A percentile compares a stretch with the other conserved stretches of the same genome.
Conservation (phyloP, 2,888 invertebrate genomes). For the Phrixothrix hirtus region DNA sequence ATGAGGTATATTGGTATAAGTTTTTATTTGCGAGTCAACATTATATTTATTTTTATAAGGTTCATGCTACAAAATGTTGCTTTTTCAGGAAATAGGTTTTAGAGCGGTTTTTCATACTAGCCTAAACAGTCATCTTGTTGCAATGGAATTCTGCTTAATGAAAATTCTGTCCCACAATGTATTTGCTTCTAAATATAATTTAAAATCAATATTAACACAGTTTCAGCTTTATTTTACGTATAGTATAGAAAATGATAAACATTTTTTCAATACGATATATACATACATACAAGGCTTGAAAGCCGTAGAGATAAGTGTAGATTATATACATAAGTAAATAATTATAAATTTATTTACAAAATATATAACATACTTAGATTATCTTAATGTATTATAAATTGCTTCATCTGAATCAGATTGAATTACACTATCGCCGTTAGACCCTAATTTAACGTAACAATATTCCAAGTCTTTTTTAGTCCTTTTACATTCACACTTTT, state of each 20-base stretch:
- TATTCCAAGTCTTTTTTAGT: conserved; percentile 44
- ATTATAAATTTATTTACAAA: conserved; percentile 4
- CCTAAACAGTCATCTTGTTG: no score
- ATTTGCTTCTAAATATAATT: no score
- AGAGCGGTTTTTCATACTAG: no score
- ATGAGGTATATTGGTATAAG: no score
- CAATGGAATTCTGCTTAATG: no score
- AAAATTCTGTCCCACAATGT: no score
- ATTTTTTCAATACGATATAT: conserved; percentile 6
- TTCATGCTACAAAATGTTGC: no score
- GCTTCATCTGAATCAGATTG: conserved; percentile 54
- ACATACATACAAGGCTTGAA: conserved; percentile 11
- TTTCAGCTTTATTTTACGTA: neutral
- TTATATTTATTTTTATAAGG: no score
- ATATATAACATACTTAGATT: conserved; percentile 6
- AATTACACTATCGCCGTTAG: conserved; percentile 54
- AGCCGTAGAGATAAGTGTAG: conserved; percentile 8
- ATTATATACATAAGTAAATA: conserved; percentile 9
- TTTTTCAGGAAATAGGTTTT: no score
- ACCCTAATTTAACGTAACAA: conserved; percentile 51
- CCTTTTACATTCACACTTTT: conserved; percentile 44
- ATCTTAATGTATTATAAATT: conserved; percentile 54
- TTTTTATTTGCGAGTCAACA: no score
- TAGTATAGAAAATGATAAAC: neutral
- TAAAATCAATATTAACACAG: no score